Evolutionary conservation across 2,888 invertebrate species (phyloP), one percentile per base, ranked within the genome.

Genomic region (Drosophila lutescens): DNA sequence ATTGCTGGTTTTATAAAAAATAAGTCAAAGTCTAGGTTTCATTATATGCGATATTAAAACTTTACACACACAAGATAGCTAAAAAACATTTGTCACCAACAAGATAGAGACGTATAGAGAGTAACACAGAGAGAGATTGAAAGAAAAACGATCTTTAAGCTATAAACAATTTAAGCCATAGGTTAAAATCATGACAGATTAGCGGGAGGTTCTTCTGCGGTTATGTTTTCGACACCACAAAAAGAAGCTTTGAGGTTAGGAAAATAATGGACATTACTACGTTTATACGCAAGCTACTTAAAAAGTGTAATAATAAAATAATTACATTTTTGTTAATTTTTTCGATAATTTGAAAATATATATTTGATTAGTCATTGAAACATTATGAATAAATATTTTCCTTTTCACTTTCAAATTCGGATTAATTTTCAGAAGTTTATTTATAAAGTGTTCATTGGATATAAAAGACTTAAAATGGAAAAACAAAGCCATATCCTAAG

Each of bases 1-100:
- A 66, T 63, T 69, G 46, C 65, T 69, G 43, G 57, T 43, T 49
- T 67, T 68, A 34, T 69, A 66, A 44, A 46, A 55, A 55, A 34
- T 47, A 67, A 56, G 63, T 57, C 70, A 67, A 70, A 70, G 70
- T 57, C 71, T 66, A 55, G 65, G 55, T 46, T 69, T 59, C 69
- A 47, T 66, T 66, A 60, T 60, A 69, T 73, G 74, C 67, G 55
- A 65, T 50, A 56, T 71, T 66, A 86, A 82, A 88, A 80, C 60
- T 84, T 88, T 88, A 86, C 75, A 88, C 88, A 86, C 75, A 56
- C 80, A 88, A 86, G 81, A 71, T 86, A 88, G 88, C 88, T 88
- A 81, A 77, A 77, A 69, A 79, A 74, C 69, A 69, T 56, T 69
- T 76, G 15, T 73, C 74, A 74, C 74, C 74, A 63, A 66, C 54